Conservation (phyloP, 2,113 vertebrate species). For the Arizona elegans region DNA sequence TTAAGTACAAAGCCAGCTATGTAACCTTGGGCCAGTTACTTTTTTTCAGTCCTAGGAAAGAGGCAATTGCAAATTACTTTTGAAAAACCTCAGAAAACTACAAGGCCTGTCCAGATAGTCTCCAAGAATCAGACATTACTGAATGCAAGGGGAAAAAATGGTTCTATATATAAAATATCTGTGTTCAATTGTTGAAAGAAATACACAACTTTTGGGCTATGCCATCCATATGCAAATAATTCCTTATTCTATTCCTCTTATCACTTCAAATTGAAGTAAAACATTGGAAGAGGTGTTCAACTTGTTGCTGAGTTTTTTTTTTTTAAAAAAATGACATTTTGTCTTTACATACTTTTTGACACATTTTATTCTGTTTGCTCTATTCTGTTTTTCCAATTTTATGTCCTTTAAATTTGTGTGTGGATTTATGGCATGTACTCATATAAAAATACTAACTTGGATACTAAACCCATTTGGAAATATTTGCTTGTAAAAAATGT, state of each 20-base stretch:
- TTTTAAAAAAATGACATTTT: not conserved
- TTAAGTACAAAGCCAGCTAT: not conserved
- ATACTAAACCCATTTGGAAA: not conserved
- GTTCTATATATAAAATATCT: not conserved
- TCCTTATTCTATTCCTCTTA: not conserved
- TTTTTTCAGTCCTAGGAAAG: not conserved
- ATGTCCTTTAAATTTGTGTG: not conserved
- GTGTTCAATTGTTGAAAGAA: not conserved
- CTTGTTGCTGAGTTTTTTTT: not conserved
- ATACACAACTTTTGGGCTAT: not conserved
- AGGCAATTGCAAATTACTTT: not conserved
- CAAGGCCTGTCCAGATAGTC: not conserved
- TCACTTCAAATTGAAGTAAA: not conserved
- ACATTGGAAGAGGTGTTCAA: not conserved
- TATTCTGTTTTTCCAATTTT: not conserved
- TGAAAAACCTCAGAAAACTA: not conserved
- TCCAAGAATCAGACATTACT: not conserved
- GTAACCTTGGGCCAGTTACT: not conserved
- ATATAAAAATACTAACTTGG: not conserved
- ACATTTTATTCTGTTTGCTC: not conserved
- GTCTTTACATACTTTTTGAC: not conserved
- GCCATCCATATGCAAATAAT: not conserved
- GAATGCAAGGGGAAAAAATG: not conserved
- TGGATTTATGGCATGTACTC: not conserved
- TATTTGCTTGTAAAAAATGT: not conserved